Evolutionary conservation across 2,888 invertebrate species (phyloP), one percentile per base, ranked within the genome.

Genomic region (Metellina segmentata): DNA sequence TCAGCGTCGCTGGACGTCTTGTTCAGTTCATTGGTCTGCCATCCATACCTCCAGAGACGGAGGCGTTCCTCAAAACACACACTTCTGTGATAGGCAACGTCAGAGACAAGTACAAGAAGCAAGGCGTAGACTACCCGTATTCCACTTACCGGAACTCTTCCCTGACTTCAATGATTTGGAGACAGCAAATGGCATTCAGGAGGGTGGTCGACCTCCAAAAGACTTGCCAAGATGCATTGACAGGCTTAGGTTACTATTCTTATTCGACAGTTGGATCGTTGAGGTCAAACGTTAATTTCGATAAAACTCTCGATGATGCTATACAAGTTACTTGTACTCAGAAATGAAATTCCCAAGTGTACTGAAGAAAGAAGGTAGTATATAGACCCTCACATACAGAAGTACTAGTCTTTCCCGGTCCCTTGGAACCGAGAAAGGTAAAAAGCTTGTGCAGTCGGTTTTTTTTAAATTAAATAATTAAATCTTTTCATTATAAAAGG

Each of bases 1-100:
- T 93, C 72, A 81, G 83, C 13, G 93, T 93, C 81, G 92, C 93
- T 16, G 85, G 89, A 19, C 85, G 86, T 7, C 85, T 94, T 13
- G 93, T 94, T 19, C 74, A 93, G 53, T 94, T 94, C 86, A 85
- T 93, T 94, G 95, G 94, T 6, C 13, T 90, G n/a, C 19, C 52
- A 11, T 70, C 70, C n/a, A 52, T 92, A 20, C 90, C 92, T 19
- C n/a, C 9, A 49, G 85, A 90, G 19, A 81, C 87, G 8, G 53
- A 70, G 8, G 34, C 49, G 0, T 93, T 89, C 20, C 82, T 93
- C 11, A 82, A 83, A 11, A 81, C 89, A 5, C 93, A 93, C 61
- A 92, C 90, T 9, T 82, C 75, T 61, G 78, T 88, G 71, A 52
- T 69, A 61, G 92, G 82, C 9, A 82, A 74, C 20, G 77, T 86